Evolutionary conservation across 2,113 vertebrate genomes (phyloP), one percentile per base, ranked within the genome.

Genomic region (Harpagus bidentatus): DNA sequence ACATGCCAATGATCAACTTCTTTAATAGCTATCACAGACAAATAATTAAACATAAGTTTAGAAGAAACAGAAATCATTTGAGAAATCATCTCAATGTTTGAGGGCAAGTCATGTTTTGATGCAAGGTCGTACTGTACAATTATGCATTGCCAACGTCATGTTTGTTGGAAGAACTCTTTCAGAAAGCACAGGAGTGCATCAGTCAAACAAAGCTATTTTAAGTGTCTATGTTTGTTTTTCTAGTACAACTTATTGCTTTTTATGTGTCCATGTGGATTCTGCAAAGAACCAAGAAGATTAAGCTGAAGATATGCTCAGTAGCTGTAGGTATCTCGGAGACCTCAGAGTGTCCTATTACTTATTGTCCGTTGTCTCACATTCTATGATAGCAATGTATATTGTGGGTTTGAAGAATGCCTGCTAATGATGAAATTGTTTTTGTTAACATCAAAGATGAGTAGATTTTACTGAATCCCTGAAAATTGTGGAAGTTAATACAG

Each of bases 101-200:
- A 73, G 40, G 28, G 8, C 11, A 94, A 88, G 66, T 31, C 2
- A 16, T 55, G 9, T 48, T 95, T 77, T 73, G 5, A 26, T 50
- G 45, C 34, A 84, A 97, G 69, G 61, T 85, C n/a, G 50, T 67
- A 47, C 5, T 23, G 19, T 70, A 20, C 25, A 66, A 59, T 36
- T 67, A 7, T 31, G 1, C n/a, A 5, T 50, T 79, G 13, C 6
- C 36, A 70, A 43, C 3, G 0, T 40, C 36, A 50, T 4, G 2
- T 40, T 71, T 56, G 6, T 82, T 81, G 42, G 28, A 69, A 59
- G 40, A 82, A 70, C 11, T 90, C 5, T 63, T 88, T 76, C 28
- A 92, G 80, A 91, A 89, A 76, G 9, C 23, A 38, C 23, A 79
- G 47, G 40, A 48, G 16, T 65, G n/a, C 11, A 50, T 84, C 29